phyloP scores from a whole-genome alignment of 2,888 invertebrate species.

The Drosophila pullipes region DNA sequence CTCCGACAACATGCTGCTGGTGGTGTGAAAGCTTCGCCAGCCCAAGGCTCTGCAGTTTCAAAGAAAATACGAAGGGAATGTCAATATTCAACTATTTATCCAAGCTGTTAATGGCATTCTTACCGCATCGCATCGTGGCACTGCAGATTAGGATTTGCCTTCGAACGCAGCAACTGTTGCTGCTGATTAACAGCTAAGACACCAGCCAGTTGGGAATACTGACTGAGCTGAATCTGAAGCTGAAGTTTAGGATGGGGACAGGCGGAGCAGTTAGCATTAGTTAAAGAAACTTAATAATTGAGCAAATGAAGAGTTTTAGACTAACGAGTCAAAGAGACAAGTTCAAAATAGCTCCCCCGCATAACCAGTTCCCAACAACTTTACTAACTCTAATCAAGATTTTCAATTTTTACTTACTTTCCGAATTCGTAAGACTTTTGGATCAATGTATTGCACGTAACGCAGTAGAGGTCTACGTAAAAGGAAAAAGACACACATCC shows the following conservation, averaged over 20 bases:
- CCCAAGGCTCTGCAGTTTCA: conserved; percentile 8
- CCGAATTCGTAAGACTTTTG: conserved; percentile 64
- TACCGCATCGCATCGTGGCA: conserved; percentile 50
- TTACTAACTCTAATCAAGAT: not conserved
- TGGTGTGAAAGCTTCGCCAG: conserved; percentile 83
- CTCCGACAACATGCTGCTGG: conserved; percentile 81
- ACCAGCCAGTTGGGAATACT: conserved; percentile 61
- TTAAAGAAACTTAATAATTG: conserved; percentile 32
- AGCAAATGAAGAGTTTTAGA: conserved; percentile 11
- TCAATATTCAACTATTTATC: not conserved
- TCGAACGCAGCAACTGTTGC: conserved; percentile 34
- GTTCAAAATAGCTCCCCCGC: not conserved
- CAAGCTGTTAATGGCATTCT: conserved; percentile 5
- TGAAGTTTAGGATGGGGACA: not conserved
- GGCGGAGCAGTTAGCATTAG: not conserved
- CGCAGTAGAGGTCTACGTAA: conserved; percentile 85
- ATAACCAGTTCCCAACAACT: too few relatives aligned
- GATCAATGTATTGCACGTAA: conserved; percentile 75
- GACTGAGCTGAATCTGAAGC: conserved; percentile 65
- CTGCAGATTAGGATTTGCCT: conserved; percentile 1
- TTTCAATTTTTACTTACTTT: conserved; percentile 74
- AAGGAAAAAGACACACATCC: conserved; percentile 86
- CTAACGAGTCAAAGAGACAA: conserved; percentile 54
- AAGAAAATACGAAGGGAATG: not conserved
- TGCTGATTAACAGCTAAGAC: conserved; percentile 28